A percentile compares a stretch with the other conserved stretches of the same genome.
Conservation (phyloP, 2,113 vertebrate species). For the human (Homo sapiens) region GRCh38 chr14:61308001-61308500, state of each 20-base stretch:
- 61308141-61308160: conserved; percentile 36
- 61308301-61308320: conserved; percentile 68
- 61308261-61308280: conserved; percentile 31
- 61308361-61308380: conserved; percentile 80
- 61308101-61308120: too few relatives aligned
- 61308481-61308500: not conserved
- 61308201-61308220: conserved; percentile 40
- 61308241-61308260: not conserved
- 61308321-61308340: conserved; percentile 79
- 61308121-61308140: too few relatives aligned
- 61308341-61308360: conserved; percentile 78
- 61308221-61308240: conserved; percentile 33
- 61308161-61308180: not conserved
- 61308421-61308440: conserved; percentile 76
- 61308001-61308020: too few relatives aligned
- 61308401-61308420: conserved; percentile 70
- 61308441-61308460: not conserved
- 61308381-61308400: conserved; percentile 46
- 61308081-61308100: too few relatives aligned
- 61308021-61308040: too few relatives aligned
- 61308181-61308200: not conserved
- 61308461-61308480: not conserved
- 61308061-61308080: too few relatives aligned
- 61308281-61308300: conserved; percentile 62
- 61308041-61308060: too few relatives aligned